phyloP scores from a whole-genome alignment of 2,888 invertebrate genomes.

The Plebejus argus region DNA sequence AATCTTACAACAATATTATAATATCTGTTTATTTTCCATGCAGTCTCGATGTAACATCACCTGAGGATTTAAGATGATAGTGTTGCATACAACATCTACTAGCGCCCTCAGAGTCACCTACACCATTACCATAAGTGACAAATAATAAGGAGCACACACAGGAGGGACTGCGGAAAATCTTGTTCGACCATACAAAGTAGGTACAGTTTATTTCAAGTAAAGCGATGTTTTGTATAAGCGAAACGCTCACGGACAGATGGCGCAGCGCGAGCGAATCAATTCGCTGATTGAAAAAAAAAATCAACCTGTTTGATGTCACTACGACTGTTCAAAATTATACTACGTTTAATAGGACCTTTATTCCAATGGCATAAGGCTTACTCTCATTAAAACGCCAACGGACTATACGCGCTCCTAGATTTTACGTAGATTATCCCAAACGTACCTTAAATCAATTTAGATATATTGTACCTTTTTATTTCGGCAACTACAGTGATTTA shows the following conservation, averaged over 20 bases:
- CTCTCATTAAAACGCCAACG: background rate
- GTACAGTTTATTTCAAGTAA: background rate
- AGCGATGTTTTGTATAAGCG: slow-evolving; percentile 75
- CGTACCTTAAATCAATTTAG: slow-evolving; percentile 5
- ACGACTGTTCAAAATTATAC: slow-evolving; percentile 21
- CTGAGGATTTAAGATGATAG: no score
- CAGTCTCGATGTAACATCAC: no score
- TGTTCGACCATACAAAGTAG: background rate
- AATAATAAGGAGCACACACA: background rate
- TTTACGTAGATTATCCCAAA: slow-evolving; percentile 25
- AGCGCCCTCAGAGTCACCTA: no score
- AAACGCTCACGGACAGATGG: slow-evolving; percentile 78
- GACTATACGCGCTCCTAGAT: slow-evolving; percentile 45
- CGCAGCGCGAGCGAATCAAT: slow-evolving; percentile 77
- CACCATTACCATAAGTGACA: no score
- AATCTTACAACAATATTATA: no score
- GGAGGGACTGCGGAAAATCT: background rate
- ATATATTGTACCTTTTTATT: background rate
- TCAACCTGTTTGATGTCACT: slow-evolving; percentile 69
- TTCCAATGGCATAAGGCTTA: background rate
- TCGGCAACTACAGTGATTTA: background rate
- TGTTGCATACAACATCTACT: no score
- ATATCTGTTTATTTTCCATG: no score
- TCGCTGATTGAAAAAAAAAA: slow-evolving; percentile 79
- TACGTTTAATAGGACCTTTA: background rate